Evolutionary conservation across 2,888 invertebrate genomes (phyloP).

Genomic region (Trachelus tabidus): DNA sequence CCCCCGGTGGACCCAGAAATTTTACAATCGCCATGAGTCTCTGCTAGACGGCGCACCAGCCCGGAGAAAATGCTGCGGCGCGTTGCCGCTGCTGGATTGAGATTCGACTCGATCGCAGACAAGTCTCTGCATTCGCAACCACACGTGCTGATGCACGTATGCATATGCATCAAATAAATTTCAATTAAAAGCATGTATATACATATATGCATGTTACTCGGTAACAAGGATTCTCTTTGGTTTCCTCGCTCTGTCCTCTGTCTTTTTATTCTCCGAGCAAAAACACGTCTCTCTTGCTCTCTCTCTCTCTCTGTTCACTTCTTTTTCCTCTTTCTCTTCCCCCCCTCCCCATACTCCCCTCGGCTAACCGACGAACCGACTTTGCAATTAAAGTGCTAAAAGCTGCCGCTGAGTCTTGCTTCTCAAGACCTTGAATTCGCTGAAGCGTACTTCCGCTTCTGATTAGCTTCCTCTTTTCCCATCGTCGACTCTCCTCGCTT

Average conservation of each 20-base stretch:
- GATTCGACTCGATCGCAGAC: neutral
- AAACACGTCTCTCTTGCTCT: neutral
- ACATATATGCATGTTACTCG: neutral
- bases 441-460: slow-evolving; percentile 57
- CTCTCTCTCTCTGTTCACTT: neutral
- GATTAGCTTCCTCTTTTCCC: slow-evolving; percentile 64
- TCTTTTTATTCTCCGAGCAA: neutral
- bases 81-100: neutral
- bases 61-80: slow-evolving; percentile 34
- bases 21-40: slow-evolving; percentile 50
- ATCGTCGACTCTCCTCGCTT: slow-evolving; percentile 13
- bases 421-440: slow-evolving; percentile 21
- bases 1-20: slow-evolving; percentile 36
- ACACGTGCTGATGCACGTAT: neutral
- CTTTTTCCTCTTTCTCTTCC: slow-evolving; percentile 2
- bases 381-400: slow-evolving; percentile 5
- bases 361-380: slow-evolving; percentile 23
- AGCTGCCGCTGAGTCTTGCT: slow-evolving; percentile 16
- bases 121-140: neutral
- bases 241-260: neutral
- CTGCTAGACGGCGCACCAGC: slow-evolving; percentile 35
- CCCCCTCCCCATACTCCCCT: neutral
- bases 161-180: neutral
- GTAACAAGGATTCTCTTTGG: neutral
- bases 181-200: neutral